phyloP scores from a whole-genome alignment of 2,888 invertebrate genomes.

The Conistra vaccinii region DNA sequence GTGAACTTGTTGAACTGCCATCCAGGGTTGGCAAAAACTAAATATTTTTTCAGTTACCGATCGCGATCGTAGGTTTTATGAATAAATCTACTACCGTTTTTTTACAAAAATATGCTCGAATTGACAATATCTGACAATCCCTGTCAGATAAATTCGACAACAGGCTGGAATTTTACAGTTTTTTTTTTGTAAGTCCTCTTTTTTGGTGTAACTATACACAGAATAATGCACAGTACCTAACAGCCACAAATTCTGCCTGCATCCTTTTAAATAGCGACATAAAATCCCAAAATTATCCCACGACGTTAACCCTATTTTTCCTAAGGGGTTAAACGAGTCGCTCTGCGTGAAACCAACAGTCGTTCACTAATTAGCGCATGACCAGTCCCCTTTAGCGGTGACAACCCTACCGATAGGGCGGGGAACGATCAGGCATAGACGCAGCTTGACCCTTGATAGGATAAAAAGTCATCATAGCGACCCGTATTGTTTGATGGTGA shows the following conservation, averaged over 20 bases:
- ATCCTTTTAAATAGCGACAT: background rate
- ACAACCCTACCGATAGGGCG: constrained; percentile 50
- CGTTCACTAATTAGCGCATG: constrained; percentile 55
- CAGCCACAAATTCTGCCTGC: background rate
- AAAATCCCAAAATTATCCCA: constrained; percentile 31
- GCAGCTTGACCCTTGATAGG: constrained; percentile 40
- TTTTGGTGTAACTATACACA: background rate
- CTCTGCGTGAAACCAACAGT: constrained; percentile 56
- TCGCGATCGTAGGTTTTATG: background rate
- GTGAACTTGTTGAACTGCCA: constrained; percentile 39
- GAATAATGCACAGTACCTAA: background rate
- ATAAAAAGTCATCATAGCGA: constrained; percentile 44
- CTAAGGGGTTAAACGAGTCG: constrained; percentile 45
- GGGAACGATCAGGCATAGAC: constrained; percentile 28
- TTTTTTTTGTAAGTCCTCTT: background rate
- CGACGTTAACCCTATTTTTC: constrained; percentile 39
- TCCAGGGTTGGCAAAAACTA: constrained; percentile 20
- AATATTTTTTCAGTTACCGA: background rate
- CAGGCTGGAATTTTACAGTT: background rate
- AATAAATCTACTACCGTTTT: constrained; percentile 4
- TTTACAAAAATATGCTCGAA: background rate
- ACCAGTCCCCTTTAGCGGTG: constrained; percentile 47
- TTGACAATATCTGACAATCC: too few species aligned
- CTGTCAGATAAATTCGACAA: background rate
- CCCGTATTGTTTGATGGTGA: constrained; percentile 12